A percentile compares a stretch with the other conserved stretches of the same genome.
Evolutionary conservation across 2,888 invertebrate species (phyloP).

Genomic region (Brachylomia viminalis): DNA sequence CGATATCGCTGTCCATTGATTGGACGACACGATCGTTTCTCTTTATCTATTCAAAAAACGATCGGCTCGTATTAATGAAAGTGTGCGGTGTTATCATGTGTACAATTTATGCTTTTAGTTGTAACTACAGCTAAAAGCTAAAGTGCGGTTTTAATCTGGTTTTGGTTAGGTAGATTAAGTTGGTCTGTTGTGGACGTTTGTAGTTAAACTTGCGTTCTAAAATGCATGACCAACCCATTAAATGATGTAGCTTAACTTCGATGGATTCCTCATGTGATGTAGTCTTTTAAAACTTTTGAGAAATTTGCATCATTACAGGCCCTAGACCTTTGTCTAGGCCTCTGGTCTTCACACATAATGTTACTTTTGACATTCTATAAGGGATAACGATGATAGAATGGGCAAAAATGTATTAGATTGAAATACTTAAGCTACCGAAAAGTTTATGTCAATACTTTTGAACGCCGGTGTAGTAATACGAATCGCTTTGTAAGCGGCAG

Average conservation of each 20-base stretch:
- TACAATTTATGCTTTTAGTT: conserved; percentile 3
- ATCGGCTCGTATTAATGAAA: conserved; percentile 11
- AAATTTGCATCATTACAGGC: neutral
- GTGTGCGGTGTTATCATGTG: neutral
- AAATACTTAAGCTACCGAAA: no score
- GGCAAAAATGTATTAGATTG: no score
- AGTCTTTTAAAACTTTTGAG: neutral
- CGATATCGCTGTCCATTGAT: neutral
- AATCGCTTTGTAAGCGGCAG: no score
- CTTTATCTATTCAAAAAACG: conserved; percentile 1
- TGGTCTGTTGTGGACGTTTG: neutral
- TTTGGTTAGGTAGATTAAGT: conserved; percentile 15
- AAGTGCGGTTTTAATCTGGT: conserved; percentile 20
- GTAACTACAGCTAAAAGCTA: conserved; percentile 18
- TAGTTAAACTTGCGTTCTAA: neutral
- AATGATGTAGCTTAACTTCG: neutral
- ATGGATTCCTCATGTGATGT: neutral
- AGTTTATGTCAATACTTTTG: no score
- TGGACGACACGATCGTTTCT: neutral
- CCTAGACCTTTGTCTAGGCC: no score
- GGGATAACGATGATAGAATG: no score
- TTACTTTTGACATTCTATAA: no score
- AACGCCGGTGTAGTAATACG: no score
- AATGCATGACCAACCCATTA: neutral
- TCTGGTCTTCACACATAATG: no score